Evolutionary conservation across 2,888 invertebrate species (phyloP), one percentile per base, ranked within the genome.

Genomic region (Agrotis segetum): DNA sequence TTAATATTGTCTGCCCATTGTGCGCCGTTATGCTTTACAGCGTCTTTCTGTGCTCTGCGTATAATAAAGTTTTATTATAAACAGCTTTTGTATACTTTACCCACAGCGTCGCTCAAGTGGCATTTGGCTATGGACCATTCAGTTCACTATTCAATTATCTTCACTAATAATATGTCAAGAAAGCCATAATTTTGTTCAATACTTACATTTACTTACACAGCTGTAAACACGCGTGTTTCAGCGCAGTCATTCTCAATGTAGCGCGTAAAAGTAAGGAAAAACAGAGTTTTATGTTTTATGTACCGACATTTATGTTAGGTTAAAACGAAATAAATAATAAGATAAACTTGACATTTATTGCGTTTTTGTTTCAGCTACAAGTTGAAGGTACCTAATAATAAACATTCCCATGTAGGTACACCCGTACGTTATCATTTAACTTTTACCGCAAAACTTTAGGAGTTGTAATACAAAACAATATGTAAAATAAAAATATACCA

Each of bases 1-100:
- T 81, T 75, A 79, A 74, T 81, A 81, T 81, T 78, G 74, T 81
- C 60, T 76, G 61, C 44, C 71, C 56, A 74, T 80, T 76, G 83
- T 84, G 49, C 67, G 58, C 58, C 59, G 71, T 55, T 78, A 67
- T 79, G 63, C 59, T 71, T 74, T 76, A 66, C 40, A 74, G 67
- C 79, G 60, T 65, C 60, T 68, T 50, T 81, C 21, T 74, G 49
- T 72, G 19, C 52, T 63, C 16, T 63, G 13, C 40, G 56, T 73
- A 70, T 71, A 78, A 84, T 79, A 67, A 73, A 67, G 52, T 76
- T 84, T 74, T 74, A 70, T 78, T 76, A 68, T 73, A 74, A 82
- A 76, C 67, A 72, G 63, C 34, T 68, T 68, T 69, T 78, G 70
- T 77, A 53, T 77, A 60, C 60, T 73, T 72, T 69, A 71, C 72